Conservation (phyloP, 2,113 vertebrate species). For the Amphilophus citrinellus region DNA sequence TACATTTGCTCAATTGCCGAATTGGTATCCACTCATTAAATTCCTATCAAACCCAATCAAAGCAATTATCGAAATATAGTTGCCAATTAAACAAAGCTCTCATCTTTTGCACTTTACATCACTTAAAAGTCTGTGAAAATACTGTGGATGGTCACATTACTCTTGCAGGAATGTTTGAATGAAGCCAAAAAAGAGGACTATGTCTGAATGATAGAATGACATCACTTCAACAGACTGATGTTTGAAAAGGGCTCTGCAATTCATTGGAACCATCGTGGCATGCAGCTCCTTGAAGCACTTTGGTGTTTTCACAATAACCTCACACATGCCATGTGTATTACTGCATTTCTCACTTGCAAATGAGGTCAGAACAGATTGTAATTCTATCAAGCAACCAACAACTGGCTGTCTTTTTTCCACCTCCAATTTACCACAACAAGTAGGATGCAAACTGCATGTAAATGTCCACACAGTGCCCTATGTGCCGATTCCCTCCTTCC, state of each 20-base stretch:
- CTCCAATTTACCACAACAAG: neutral
- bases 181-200: neutral
- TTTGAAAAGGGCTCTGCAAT: neutral
- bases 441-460: slow-evolving; percentile 58
- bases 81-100: too few relatives aligned
- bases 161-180: neutral
- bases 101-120: too few relatives aligned
- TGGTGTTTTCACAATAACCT: neutral
- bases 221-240: neutral
- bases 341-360: slow-evolving; percentile 20
- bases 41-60: too few relatives aligned
- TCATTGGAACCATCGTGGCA: neutral
- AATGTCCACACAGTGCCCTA: slow-evolving; percentile 6
- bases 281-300: neutral
- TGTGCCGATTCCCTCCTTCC: neutral
- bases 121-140: neutral
- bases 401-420: neutral
- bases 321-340: neutral
- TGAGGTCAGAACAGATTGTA: neutral
- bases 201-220: neutral
- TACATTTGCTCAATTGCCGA: neutral
- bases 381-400: neutral
- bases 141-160: neutral
- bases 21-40: too few relatives aligned
- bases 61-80: too few relatives aligned